Percentiles rank a stretch among this genome's conserved stretches.
Evolutionary conservation across 2,888 invertebrate genomes (phyloP).

Genomic region (Candidula unifasciata): DNA sequence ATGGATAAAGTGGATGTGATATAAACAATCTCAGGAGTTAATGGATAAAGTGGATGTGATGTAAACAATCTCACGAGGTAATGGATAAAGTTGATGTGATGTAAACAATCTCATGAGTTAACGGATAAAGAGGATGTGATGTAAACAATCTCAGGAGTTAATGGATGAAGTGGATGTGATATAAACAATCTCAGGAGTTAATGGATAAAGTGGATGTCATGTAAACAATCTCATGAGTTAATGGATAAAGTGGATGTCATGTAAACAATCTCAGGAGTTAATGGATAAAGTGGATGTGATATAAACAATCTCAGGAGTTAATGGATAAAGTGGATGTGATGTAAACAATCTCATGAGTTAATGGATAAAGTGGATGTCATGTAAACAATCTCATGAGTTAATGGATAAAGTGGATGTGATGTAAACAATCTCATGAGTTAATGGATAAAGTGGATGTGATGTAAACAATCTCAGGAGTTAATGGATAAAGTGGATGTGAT

Average conservation of each 20-base stretch:
- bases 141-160: neutral
- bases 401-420: neutral
- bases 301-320: neutral
- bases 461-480: neutral
- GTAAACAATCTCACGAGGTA: neutral
- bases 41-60: neutral
- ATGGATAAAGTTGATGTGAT: neutral
- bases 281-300: neutral
- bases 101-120: neutral
- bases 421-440: neutral
- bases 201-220: neutral
- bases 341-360: neutral
- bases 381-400: neutral
- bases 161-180: neutral
- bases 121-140: neutral
- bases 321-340: neutral
- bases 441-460: neutral
- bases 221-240: neutral
- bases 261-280: neutral
- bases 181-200: neutral
- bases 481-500: neutral
- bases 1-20: neutral
- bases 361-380: neutral
- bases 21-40: neutral
- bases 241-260: neutral